Evolutionary conservation across 1,140 invertebrate species (phyloP).

Genomic region (Cydia splendana): DNA sequence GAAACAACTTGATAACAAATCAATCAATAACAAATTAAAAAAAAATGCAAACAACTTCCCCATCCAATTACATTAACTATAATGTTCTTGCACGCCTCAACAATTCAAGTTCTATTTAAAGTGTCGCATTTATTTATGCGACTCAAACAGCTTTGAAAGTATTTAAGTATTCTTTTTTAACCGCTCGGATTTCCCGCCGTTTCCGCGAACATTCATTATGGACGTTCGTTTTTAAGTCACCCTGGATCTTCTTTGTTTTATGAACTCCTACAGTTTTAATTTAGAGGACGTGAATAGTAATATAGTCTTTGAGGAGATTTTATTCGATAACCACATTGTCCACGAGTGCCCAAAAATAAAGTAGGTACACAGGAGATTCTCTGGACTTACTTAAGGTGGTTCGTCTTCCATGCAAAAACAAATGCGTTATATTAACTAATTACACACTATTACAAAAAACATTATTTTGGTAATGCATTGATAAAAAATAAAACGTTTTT

Average conservation of each 20-base stretch:
- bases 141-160: conserved; percentile 4
- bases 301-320: background rate
- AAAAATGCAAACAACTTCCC: background rate
- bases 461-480: too few relatives aligned
- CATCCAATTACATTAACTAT: background rate
- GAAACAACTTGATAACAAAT: too few relatives aligned
- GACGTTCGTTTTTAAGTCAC: conserved; percentile 8
- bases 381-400: too few relatives aligned
- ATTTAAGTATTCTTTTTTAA: conserved; percentile 12
- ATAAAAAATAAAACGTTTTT: too few relatives aligned
- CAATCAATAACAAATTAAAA: background rate
- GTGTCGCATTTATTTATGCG: conserved; percentile 1
- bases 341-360: too few relatives aligned
- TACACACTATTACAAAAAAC: too few relatives aligned
- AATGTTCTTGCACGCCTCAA: conserved; percentile 2
- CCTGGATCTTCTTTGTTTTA: background rate
- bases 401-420: too few relatives aligned
- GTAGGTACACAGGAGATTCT: too few relatives aligned
- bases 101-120: conserved; percentile 6
- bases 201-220: conserved; percentile 8
- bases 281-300: background rate
- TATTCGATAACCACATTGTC: too few relatives aligned
- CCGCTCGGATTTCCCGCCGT: conserved; percentile 8
- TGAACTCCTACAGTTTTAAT: background rate
- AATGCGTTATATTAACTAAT: too few relatives aligned